phyloP scores from a whole-genome alignment of 2,797 vertebrate species.

The Macropus fuliginosus region DNA sequence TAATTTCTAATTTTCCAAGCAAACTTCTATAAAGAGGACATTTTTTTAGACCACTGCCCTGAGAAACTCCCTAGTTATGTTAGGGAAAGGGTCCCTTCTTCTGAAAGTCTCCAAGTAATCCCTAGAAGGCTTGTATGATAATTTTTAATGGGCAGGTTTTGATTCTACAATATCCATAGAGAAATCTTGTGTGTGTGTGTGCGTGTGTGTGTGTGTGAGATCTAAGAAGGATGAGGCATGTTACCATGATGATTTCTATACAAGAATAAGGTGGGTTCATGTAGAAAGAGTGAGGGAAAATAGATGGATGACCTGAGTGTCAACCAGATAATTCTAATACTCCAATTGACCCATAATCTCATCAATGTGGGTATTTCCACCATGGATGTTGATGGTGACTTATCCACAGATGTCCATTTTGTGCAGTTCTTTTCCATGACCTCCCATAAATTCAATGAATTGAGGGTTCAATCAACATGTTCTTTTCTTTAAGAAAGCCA shows the following conservation, averaged over 20 bases:
- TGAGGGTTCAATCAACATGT: background rate
- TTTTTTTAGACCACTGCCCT: conserved; percentile 14
- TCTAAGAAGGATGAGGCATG: background rate
- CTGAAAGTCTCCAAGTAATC: background rate
- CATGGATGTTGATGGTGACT: background rate
- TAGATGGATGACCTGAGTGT: background rate
- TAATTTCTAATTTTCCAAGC: conserved; percentile 35
- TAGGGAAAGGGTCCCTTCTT: background rate
- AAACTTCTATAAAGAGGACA: conserved; percentile 24
- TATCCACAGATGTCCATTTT: background rate
- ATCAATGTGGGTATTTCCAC: background rate
- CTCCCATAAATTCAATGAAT: background rate
- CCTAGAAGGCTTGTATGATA: background rate
- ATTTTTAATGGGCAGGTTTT: background rate
- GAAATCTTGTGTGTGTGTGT: background rate
- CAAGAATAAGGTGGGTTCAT: background rate
- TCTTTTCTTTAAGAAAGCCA: background rate
- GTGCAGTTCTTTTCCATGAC: background rate
- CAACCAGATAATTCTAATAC: background rate
- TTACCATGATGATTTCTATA: background rate
- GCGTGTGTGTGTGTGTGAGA: too few relatives aligned
- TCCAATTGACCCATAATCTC: background rate
- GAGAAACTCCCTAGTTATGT: conserved; percentile 40
- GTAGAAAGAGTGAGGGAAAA: background rate
- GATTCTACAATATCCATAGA: background rate